Percentiles rank a stretch among this genome's conserved stretches.
Evolutionary conservation across 2,888 invertebrate genomes (phyloP).

Genomic region (Eilema griseolum): DNA sequence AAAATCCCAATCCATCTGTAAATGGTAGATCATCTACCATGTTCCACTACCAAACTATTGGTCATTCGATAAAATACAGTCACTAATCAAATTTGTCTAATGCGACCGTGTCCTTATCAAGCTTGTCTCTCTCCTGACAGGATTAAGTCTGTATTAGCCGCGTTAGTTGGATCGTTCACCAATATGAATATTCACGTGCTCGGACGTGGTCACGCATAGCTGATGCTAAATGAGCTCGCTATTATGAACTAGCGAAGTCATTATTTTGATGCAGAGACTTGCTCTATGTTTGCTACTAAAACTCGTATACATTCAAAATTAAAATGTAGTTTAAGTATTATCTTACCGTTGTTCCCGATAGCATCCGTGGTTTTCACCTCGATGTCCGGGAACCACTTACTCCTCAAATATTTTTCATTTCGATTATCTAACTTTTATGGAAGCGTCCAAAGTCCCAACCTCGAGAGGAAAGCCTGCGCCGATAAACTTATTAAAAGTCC

Average conservation of each 20-base stretch:
- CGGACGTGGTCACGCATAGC: slow-evolving; percentile 60
- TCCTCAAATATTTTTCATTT: too few relatives aligned
- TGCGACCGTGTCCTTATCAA: slow-evolving; percentile 1
- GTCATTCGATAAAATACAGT: background rate
- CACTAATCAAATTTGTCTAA: slow-evolving; percentile 6
- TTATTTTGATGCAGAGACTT: slow-evolving; percentile 21
- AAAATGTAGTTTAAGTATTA: too few relatives aligned
- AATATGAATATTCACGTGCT: slow-evolving; percentile 59
- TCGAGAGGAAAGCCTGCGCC: too few relatives aligned
- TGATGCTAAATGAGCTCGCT: slow-evolving; percentile 42
- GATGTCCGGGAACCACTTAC: too few relatives aligned
- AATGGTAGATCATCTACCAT: too few relatives aligned
- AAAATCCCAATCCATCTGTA: too few relatives aligned
- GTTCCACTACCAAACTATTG: background rate
- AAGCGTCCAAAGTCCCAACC: too few relatives aligned
- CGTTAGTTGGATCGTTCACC: slow-evolving; percentile 39
- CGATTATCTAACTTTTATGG: too few relatives aligned
- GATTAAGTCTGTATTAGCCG: slow-evolving; percentile 44
- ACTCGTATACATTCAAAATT: too few relatives aligned
- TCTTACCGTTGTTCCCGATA: background rate
- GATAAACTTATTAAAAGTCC: background rate
- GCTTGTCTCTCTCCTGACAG: slow-evolving; percentile 24
- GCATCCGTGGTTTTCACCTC: too few relatives aligned
- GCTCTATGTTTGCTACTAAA: background rate
- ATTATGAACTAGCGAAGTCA: slow-evolving; percentile 34